A percentile compares a stretch with the other conserved stretches of the same genome.
phyloP scores from a whole-genome alignment of 2,797 vertebrate species.

The Selene dorsalis region DNA sequence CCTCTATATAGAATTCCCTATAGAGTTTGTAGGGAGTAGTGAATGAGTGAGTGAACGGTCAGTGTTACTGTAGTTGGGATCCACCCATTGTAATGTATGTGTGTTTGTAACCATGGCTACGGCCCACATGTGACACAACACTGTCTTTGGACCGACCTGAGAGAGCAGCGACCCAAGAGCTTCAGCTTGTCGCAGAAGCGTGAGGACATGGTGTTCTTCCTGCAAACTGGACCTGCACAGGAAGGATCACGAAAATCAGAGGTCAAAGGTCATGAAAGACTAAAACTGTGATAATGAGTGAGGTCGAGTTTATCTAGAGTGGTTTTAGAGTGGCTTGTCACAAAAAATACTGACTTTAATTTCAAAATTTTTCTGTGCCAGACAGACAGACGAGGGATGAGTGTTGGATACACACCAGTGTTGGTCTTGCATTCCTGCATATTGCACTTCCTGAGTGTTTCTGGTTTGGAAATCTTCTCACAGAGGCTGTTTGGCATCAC shows the following conservation, averaged over 20 bases:
- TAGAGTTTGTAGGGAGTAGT: too few species aligned
- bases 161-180: slow-evolving; percentile 82
- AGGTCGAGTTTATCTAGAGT: neutral
- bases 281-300: neutral
- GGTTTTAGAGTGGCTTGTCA: neutral
- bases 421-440: slow-evolving; percentile 77
- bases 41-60: too few species aligned
- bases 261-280: too few species aligned
- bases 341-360: slow-evolving; percentile 6
- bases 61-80: slow-evolving; percentile 2
- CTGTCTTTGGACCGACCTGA: slow-evolving; percentile 84
- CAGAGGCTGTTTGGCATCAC: slow-evolving; percentile 76
- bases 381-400: neutral
- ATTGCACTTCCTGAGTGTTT: slow-evolving; percentile 80
- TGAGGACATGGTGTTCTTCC: slow-evolving; percentile 83
- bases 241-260: slow-evolving; percentile 5
- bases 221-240: slow-evolving; percentile 74
- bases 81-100: neutral
- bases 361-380: slow-evolving; percentile 9
- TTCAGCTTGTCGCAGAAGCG: slow-evolving; percentile 86
- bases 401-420: slow-evolving; percentile 67
- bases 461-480: slow-evolving; percentile 75
- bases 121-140: slow-evolving; percentile 83
- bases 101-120: slow-evolving; percentile 41
- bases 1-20: too few species aligned